These are phyloP conservation scores for Drosophila leontia DNA, from an alignment of 1,140 invertebrate genomes.

Conservation along the genomic window DNA sequence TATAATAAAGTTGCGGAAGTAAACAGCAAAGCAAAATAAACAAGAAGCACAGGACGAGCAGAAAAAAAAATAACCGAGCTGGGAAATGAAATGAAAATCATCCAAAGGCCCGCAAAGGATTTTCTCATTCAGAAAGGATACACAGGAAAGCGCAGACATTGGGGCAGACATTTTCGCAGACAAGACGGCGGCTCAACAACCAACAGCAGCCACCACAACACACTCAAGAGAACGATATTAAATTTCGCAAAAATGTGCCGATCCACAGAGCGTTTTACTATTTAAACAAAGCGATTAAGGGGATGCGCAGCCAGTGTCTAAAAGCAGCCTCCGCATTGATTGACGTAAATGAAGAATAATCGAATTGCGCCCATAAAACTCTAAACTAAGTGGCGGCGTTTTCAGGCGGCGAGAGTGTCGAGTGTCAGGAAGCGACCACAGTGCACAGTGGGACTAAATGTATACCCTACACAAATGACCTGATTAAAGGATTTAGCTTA, in stretches of 20 bases:
- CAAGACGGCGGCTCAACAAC: slow-evolving; percentile 51
- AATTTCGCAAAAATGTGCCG: slow-evolving; percentile 60
- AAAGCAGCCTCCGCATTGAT: slow-evolving; percentile 67
- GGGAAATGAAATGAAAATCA: slow-evolving; percentile 80
- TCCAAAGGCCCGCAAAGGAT: slow-evolving; percentile 67
- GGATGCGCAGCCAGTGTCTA: slow-evolving; percentile 35
- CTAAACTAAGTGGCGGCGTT: slow-evolving; percentile 70
- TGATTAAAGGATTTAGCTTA: too few relatives aligned
- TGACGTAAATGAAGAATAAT: slow-evolving; percentile 85
- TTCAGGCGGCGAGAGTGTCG: slow-evolving; percentile 54
- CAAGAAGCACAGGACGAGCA: slow-evolving; percentile 41
- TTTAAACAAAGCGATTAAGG: slow-evolving; percentile 73
- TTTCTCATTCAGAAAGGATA: slow-evolving; percentile 69
- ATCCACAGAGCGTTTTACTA: slow-evolving; percentile 51
- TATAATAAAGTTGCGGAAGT: slow-evolving; percentile 81
- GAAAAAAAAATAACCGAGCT: slow-evolving; percentile 14
- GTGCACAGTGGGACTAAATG: slow-evolving; percentile 37
- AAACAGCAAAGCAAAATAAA: slow-evolving; percentile 77
- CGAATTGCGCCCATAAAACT: slow-evolving; percentile 81
- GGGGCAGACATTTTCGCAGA: slow-evolving; percentile 62
- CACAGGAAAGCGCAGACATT: slow-evolving; percentile 46
- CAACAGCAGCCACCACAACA: slow-evolving; percentile 37
- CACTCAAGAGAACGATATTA: slow-evolving; percentile 55
- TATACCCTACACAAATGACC: too few relatives aligned
- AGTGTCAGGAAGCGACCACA: slow-evolving; percentile 47